These are phyloP conservation scores for Amblyteles armatorius DNA, from an alignment of 2,888 invertebrate species.

Conservation along the genomic window DNA sequence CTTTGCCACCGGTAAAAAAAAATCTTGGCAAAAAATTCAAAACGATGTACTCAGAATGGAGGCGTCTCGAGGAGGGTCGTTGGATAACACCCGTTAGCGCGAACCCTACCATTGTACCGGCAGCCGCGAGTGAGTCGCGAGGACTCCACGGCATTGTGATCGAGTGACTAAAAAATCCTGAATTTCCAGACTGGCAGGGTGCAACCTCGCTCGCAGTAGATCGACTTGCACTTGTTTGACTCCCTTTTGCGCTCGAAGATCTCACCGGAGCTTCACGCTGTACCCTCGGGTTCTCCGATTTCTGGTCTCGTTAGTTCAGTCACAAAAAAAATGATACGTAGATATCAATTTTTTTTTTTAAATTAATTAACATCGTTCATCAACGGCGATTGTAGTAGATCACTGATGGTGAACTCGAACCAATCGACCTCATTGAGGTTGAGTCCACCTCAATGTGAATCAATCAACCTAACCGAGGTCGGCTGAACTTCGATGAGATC, in stretches of 20 bases:
- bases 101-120: slow-evolving; percentile 2
- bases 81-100: background rate
- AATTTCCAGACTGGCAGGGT: background rate
- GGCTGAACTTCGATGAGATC: too few relatives aligned
- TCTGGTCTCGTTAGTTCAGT: background rate
- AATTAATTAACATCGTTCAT: background rate
- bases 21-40: background rate
- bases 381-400: background rate
- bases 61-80: background rate
- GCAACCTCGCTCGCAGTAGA: slow-evolving; percentile 20
- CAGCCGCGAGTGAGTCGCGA: background rate
- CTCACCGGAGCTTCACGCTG: background rate
- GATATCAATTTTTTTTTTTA: background rate
- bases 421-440: too few relatives aligned
- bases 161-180: slow-evolving; percentile 3
- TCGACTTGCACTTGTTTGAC: slow-evolving; percentile 63
- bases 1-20: background rate
- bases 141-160: background rate
- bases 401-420: too few relatives aligned
- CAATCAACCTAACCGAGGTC: too few relatives aligned
- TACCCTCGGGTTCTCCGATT: background rate
- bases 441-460: too few relatives aligned
- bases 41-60: background rate
- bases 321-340: background rate
- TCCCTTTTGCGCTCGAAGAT: background rate